These are phyloP conservation scores for Buceros bicornis DNA, from an alignment of 2,797 vertebrate genomes.

Conservation along the genomic window DNA sequence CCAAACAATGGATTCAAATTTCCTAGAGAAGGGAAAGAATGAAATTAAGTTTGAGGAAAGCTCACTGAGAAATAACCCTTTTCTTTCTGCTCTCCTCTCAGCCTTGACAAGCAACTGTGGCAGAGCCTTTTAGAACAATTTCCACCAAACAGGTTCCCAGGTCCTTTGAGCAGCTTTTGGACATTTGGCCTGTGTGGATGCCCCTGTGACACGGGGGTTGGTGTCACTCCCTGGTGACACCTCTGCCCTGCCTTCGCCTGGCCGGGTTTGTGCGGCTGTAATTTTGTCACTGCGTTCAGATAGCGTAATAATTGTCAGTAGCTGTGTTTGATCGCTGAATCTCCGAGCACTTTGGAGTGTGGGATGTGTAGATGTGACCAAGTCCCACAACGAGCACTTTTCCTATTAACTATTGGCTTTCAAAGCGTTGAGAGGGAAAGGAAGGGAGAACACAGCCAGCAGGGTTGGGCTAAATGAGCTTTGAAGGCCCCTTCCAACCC, in stretches of 20 bases:
- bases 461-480: no score
- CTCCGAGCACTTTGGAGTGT: neutral
- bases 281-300: neutral
- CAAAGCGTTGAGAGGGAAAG: neutral
- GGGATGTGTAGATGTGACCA: neutral
- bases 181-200: neutral
- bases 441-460: neutral
- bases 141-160: neutral
- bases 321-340: neutral
- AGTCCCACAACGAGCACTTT: neutral
- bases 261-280: neutral
- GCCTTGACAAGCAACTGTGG: neutral
- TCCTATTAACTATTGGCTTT: neutral
- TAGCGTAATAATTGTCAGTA: neutral
- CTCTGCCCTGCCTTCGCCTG: neutral
- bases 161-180: neutral
- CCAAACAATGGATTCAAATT: slow-evolving; percentile 46
- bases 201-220: neutral
- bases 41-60: neutral
- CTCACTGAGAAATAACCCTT: neutral
- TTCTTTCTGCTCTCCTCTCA: neutral
- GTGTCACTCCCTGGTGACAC: neutral
- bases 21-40: neutral
- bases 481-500: no score
- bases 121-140: neutral